Evolutionary conservation across 1,140 invertebrate genomes (phyloP).

Genomic region (Hermatobates lingyangjiaoensis): DNA sequence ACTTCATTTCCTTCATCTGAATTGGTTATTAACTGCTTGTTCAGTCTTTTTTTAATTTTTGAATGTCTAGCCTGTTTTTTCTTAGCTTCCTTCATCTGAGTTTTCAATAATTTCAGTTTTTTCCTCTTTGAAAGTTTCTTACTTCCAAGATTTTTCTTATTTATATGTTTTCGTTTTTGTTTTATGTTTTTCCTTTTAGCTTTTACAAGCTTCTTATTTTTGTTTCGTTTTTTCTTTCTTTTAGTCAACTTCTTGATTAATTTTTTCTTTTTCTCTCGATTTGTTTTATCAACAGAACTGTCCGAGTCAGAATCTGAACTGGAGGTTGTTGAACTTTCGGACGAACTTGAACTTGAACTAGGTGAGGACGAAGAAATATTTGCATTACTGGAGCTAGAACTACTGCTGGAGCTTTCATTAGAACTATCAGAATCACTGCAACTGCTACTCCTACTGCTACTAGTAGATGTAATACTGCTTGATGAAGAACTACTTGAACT

Average conservation of each 20-base stretch:
- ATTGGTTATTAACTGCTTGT: too few species aligned
- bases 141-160: neutral
- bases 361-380: conserved; percentile 2
- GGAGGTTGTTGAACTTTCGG: conserved; percentile 1
- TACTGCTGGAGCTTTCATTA: neutral
- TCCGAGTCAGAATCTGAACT: neutral
- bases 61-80: neutral
- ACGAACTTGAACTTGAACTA: conserved; percentile 7
- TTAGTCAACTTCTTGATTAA: conserved; percentile 6
- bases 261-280: conserved; percentile 9
- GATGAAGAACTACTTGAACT: conserved; percentile 2
- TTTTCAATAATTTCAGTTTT: neutral
- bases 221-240: conserved; percentile 5
- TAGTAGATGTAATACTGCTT: too few species aligned
- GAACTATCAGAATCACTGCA: neutral
- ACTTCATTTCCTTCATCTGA: neutral
- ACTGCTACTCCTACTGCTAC: neutral
- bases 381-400: conserved; percentile 2
- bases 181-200: neutral
- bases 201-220: conserved; percentile 4
- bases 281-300: conserved; percentile 10
- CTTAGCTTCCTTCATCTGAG: neutral
- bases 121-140: neutral
- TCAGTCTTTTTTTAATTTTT: neutral
- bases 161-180: neutral